These are phyloP conservation scores for Cartodere bifasciata DNA, from an alignment of 2,888 invertebrate genomes.

Conservation along the genomic window DNA sequence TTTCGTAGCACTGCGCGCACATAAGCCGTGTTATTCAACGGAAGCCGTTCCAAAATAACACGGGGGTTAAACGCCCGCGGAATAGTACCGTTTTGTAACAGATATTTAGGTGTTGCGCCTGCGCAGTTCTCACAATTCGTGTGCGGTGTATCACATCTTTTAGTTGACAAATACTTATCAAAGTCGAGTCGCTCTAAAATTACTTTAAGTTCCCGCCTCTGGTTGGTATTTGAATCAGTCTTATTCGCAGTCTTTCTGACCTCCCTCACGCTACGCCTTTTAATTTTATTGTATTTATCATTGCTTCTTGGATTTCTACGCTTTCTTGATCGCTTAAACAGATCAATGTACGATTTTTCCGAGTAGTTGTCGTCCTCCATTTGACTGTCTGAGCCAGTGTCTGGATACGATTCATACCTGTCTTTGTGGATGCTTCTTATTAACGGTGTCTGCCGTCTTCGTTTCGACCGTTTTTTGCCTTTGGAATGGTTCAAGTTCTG, in stretches of 20 bases:
- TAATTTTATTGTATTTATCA: too few species aligned
- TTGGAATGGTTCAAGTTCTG: not conserved
- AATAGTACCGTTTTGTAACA: too few species aligned
- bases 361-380: constrained; percentile 6
- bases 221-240: too few species aligned
- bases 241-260: too few species aligned
- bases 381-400: constrained; percentile 11
- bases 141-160: too few species aligned
- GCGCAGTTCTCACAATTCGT: not conserved
- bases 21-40: constrained; percentile 11
- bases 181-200: too few species aligned
- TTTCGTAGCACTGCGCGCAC: constrained; percentile 32
- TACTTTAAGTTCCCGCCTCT: too few species aligned
- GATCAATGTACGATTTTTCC: too few species aligned
- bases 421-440: constrained; percentile 1
- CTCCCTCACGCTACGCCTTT: too few species aligned
- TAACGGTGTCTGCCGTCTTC: constrained; percentile 1
- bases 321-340: too few species aligned
- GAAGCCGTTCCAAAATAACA: constrained; percentile 14
- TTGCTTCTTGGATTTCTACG: constrained; percentile 1
- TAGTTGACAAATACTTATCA: too few species aligned
- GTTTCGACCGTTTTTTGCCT: not conserved
- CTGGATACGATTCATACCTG: constrained; percentile 11
- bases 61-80: constrained; percentile 11
- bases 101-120: too few species aligned